Evolutionary conservation across 2,113 vertebrate species (phyloP).

Genomic region (Tenebrosternarchus preto): DNA sequence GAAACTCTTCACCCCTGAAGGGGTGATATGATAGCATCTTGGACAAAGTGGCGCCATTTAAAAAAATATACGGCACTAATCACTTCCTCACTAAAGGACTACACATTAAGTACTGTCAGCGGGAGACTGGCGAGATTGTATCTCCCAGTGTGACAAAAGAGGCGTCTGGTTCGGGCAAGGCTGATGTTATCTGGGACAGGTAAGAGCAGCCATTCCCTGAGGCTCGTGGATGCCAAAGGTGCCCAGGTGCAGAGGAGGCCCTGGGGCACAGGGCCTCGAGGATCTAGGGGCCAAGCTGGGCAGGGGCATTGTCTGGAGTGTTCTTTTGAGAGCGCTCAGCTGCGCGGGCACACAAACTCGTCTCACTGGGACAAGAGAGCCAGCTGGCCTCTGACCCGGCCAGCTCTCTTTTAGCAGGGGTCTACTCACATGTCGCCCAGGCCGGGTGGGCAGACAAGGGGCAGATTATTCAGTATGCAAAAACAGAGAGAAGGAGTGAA

Average conservation of each 20-base stretch:
- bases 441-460: conserved; percentile 44
- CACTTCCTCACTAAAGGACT: conserved; percentile 11
- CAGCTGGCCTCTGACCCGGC: conserved; percentile 47
- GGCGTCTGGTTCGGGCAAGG: conserved; percentile 13
- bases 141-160: conserved; percentile 20
- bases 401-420: conserved; percentile 30
- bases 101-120: conserved; percentile 23
- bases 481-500: conserved; percentile 27
- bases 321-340: conserved; percentile 66
- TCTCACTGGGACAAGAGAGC: conserved; percentile 35
- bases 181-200: conserved; percentile 41
- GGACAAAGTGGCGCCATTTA: conserved; percentile 15
- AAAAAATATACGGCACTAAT: background rate
- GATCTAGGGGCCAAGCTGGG: no score
- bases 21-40: conserved; percentile 32
- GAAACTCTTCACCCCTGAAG: conserved; percentile 31
- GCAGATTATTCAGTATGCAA: conserved; percentile 34
- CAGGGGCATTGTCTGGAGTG: conserved; percentile 18
- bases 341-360: conserved; percentile 65
- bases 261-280: conserved; percentile 30
- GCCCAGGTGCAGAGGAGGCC: conserved; percentile 18
- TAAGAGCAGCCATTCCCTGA: conserved; percentile 24
- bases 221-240: conserved; percentile 27
- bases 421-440: conserved; percentile 49
- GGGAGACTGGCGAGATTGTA: conserved; percentile 8